Conservation (phyloP, 2,113 vertebrate species). For the Cololabis saira region DNA sequence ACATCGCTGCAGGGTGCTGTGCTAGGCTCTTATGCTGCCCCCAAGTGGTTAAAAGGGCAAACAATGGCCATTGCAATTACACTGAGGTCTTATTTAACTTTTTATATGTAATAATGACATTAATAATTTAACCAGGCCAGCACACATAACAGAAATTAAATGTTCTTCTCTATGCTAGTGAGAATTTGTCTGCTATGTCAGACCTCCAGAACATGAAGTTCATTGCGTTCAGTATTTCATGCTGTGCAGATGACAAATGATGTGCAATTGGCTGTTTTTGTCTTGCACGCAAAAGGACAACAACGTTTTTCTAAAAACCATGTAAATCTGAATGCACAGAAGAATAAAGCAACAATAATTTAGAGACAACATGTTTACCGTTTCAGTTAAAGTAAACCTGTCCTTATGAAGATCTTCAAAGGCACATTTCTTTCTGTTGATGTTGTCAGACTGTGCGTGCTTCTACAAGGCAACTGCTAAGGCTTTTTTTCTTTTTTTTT, state of each 20-base stretch:
- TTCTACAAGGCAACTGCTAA: conserved; percentile 14
- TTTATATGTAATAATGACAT: no score
- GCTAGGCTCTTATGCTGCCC: conserved; percentile 6
- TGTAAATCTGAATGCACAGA: neutral
- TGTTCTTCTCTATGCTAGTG: no score
- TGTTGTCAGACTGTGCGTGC: conserved; percentile 13
- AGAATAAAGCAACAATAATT: neutral
- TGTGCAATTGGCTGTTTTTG: no score
- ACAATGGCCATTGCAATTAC: neutral
- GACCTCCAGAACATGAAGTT: no score
- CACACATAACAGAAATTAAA: no score
- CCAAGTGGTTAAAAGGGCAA: neutral
- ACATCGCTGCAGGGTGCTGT: neutral
- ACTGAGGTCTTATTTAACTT: neutral
- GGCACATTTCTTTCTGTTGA: conserved; percentile 11
- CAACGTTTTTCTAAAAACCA: no score
- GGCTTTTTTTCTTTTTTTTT: neutral
- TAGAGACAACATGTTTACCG: neutral
- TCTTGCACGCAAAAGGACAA: no score
- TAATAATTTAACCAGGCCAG: no score
- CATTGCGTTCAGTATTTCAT: no score
- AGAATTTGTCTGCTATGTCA: no score
- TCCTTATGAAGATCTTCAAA: conserved; percentile 3
- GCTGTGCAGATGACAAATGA: no score
- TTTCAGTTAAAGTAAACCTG: conserved; percentile 1